Evolutionary conservation across 2,888 invertebrate species (phyloP), one percentile per base, ranked within the genome.

Genomic region (Diploptera punctata): DNA sequence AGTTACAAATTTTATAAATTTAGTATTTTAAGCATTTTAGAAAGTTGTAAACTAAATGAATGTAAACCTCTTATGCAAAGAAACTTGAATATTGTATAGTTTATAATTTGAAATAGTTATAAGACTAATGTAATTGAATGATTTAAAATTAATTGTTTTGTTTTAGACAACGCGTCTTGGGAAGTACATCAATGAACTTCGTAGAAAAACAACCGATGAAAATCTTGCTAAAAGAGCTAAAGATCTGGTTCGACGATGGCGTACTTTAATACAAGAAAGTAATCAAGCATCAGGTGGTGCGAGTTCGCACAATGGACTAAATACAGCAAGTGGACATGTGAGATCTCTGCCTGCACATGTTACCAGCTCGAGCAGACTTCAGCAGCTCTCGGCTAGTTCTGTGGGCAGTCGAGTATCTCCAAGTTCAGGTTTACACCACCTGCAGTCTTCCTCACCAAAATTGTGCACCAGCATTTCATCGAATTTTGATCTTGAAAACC

Each of bases 241-340:
- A 84, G 93, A 93, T 81, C 87, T 98, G 82, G 91, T 98, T 72
- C 95, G 95, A 80, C 89, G 92, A 84, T 98, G 98, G 98, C 91
- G 97, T 79, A 93, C 93, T 84, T 90, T 94, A 84, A 90, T 97
- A 79, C 92, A 91, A 21, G 47, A 70, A 26, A 68, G 62, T n/a
- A 47, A 68, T 18, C 82, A 82, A 43, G 79, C 80, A 21, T 26
- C 60, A 26, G 60, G 47, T 7, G 26, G 29, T 19, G 38, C 49
- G 3, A 18, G 21, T 2, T 29, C 80, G 70, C 73, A 77, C 73
- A 70, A 82, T 73, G 82, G 81, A 38, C 79, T 80, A 19, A 81
- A 80, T 67, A 68, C 75, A 54, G 68, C 62, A 10, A 49, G 33
- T 21, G 73, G 70, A 18, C 57, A 52, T 29, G 19, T 47, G 19